Conservation (phyloP, 2,888 invertebrate species). For the Harpalus rufipes region DNA sequence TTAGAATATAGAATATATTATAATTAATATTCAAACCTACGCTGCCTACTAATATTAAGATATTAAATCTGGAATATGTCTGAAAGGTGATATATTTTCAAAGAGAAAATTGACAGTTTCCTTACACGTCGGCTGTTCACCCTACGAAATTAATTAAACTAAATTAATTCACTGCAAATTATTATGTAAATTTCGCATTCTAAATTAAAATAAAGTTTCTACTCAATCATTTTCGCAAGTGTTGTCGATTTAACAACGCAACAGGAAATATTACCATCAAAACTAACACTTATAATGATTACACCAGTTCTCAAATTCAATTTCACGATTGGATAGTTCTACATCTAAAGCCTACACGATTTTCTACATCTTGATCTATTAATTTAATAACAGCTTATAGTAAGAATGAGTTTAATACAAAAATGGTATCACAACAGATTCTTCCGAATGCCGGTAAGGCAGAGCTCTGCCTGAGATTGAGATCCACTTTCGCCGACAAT, state of each 20-base stretch:
- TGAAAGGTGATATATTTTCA: not conserved
- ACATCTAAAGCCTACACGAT: constrained; percentile 43
- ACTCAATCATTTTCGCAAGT: constrained; percentile 11
- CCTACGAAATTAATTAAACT: not conserved
- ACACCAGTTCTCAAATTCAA: constrained; percentile 53
- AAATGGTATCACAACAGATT: constrained; percentile 36
- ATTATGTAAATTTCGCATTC: constrained; percentile 41
- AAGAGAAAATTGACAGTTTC: not conserved
- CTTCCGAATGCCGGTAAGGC: constrained; percentile 6
- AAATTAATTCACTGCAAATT: not conserved
- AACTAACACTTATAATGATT: constrained; percentile 44
- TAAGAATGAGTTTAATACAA: constrained; percentile 43
- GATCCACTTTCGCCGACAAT: constrained; percentile 53
- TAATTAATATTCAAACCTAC: too few relatives aligned
- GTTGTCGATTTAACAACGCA: constrained; percentile 18
- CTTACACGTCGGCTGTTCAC: not conserved
- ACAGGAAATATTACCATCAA: constrained; percentile 43
- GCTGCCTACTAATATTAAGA: too few relatives aligned
- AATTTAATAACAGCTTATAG: constrained; percentile 49
- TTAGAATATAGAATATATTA: too few relatives aligned
- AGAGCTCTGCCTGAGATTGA: not conserved
- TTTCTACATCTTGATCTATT: constrained; percentile 41
- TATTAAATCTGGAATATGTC: too few relatives aligned
- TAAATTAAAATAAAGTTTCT: constrained; percentile 29
- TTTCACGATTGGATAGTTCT: constrained; percentile 56